Conservation (phyloP, 2,888 invertebrate genomes). For the Stenotaenia linearis region DNA sequence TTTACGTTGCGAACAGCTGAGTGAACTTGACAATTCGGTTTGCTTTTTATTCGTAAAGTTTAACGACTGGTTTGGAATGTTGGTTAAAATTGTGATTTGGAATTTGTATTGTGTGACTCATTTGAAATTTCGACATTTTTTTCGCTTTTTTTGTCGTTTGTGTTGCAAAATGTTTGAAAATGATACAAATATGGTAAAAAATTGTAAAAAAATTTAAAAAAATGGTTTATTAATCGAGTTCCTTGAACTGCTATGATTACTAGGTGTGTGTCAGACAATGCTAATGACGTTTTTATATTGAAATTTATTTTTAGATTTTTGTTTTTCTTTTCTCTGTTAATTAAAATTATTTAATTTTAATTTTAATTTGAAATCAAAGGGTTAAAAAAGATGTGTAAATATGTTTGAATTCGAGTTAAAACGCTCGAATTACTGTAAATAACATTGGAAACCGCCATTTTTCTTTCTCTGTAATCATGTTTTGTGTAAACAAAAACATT, state of each 20-base stretch:
- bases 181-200: not conserved
- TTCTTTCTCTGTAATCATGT: not conserved
- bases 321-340: too few species aligned
- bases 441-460: not conserved
- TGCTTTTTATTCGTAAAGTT: not conserved
- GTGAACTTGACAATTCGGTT: slow-evolving; percentile 19
- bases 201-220: not conserved
- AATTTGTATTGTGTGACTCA: not conserved
- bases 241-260: not conserved
- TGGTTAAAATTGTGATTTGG: not conserved
- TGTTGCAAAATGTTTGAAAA: not conserved
- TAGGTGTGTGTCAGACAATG: not conserved
- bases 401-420: not conserved
- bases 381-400: not conserved
- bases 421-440: not conserved
- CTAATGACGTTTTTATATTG: not conserved
- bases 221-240: not conserved
- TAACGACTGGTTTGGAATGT: not conserved
- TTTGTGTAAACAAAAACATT: not conserved
- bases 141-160: not conserved
- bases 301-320: not conserved
- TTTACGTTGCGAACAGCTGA: slow-evolving; percentile 28
- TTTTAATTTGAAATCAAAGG: not conserved
- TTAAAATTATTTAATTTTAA: not conserved
- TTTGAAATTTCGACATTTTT: not conserved